These are phyloP conservation scores for Glyphotaelius pellucidus DNA, from an alignment of 2,888 invertebrate genomes.

Conservation along the genomic window DNA sequence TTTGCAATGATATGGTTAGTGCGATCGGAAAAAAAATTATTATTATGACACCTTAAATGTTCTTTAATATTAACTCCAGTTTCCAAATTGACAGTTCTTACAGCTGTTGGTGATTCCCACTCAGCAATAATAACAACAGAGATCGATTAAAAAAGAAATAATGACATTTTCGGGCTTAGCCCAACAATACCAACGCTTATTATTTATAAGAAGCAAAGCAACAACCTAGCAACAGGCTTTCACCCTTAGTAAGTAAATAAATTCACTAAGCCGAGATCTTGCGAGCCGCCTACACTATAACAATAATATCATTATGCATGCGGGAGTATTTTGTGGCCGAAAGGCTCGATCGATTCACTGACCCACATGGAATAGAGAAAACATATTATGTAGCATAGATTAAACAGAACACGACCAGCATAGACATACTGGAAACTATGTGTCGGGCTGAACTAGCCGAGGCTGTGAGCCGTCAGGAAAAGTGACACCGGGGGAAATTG, in stretches of 20 bases:
- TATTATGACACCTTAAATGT: too few relatives aligned
- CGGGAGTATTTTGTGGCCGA: not conserved
- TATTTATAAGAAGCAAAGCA: not conserved
- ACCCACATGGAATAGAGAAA: not conserved
- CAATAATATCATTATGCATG: too few relatives aligned
- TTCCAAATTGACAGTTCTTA: too few relatives aligned
- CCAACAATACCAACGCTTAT: too few relatives aligned
- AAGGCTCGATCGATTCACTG: not conserved
- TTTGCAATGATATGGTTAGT: too few relatives aligned
- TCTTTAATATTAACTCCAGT: too few relatives aligned
- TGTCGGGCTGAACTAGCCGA: not conserved
- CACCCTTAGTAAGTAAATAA: not conserved
- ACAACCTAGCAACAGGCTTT: not conserved
- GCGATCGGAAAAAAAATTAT: too few relatives aligned
- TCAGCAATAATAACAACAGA: too few relatives aligned
- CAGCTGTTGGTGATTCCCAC: too few relatives aligned
- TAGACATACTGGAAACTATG: not conserved
- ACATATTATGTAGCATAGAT: not conserved
- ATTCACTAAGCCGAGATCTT: not conserved
- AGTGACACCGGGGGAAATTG: slow-evolving; percentile 13
- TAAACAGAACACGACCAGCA: not conserved
- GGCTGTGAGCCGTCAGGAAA: not conserved
- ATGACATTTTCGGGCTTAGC: too few relatives aligned
- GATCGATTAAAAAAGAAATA: too few relatives aligned
- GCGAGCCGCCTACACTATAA: not conserved